Evolutionary conservation across 2,888 invertebrate species (phyloP).

Genomic region (Yponomeuta sedellus): DNA sequence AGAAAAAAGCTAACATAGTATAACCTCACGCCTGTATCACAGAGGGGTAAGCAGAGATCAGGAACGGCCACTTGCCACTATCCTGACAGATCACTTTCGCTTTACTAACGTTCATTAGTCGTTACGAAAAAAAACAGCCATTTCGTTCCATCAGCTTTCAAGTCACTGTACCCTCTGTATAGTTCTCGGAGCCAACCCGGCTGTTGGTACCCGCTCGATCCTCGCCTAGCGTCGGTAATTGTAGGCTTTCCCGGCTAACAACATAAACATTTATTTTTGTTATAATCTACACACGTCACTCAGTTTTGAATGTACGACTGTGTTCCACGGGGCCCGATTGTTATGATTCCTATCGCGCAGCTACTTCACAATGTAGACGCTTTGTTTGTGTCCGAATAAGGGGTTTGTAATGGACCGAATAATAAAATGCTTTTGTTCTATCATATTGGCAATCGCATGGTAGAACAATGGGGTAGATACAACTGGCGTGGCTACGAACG

Average conservation of each 20-base stretch:
- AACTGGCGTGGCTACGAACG: neutral
- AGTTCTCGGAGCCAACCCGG: conserved; percentile 6
- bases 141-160: neutral
- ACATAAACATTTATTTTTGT: conserved; percentile 66
- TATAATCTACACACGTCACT: conserved; percentile 28
- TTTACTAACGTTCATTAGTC: too few species aligned
- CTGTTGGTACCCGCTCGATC: conserved; percentile 7
- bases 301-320: conserved; percentile 22
- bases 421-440: conserved; percentile 1
- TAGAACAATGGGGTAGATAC: neutral
- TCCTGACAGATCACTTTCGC: too few species aligned
- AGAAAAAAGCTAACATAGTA: too few species aligned
- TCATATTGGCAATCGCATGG: neutral
- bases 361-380: conserved; percentile 10
- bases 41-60: too few species aligned
- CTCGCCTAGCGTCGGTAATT: conserved; percentile 34
- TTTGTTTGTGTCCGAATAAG: conserved; percentile 8
- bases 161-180: conserved; percentile 1
- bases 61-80: too few species aligned
- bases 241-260: conserved; percentile 39
- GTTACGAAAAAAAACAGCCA: neutral
- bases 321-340: conserved; percentile 4
- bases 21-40: too few species aligned
- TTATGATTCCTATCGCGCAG: conserved; percentile 8
- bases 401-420: conserved; percentile 1